phyloP scores from a whole-genome alignment of 2,888 invertebrate genomes.

The Amblyjoppa proteus region DNA sequence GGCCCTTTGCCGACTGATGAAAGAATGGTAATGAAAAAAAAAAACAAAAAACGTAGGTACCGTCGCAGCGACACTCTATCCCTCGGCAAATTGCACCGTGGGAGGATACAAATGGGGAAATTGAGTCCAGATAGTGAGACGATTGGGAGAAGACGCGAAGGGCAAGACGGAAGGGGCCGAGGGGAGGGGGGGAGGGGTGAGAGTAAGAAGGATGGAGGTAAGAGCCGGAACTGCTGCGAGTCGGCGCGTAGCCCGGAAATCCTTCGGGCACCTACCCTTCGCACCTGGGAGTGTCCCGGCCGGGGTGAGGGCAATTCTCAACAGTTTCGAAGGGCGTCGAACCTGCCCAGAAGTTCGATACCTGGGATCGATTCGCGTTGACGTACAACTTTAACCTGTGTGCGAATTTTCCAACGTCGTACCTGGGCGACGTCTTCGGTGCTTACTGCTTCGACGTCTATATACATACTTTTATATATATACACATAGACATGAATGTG shows the following conservation, averaged over 20 bases:
- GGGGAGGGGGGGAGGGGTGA: no score
- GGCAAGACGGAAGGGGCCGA: background rate
- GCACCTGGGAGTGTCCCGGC: slow-evolving; percentile 67
- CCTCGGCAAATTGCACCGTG: slow-evolving; percentile 23
- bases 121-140: slow-evolving; percentile 35
- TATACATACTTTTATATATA: background rate
- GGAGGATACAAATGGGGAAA: slow-evolving; percentile 35
- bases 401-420: slow-evolving; percentile 16
- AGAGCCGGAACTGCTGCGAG: slow-evolving; percentile 55
- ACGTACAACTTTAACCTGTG: slow-evolving; percentile 67
- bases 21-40: background rate
- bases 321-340: slow-evolving; percentile 68
- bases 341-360: slow-evolving; percentile 80
- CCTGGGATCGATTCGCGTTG: slow-evolving; percentile 81
- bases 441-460: background rate
- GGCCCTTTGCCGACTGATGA: background rate
- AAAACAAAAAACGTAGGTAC: slow-evolving; percentile 2
- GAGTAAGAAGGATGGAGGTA: slow-evolving; percentile 9
- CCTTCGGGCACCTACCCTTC: slow-evolving; percentile 65
- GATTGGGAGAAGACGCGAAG: slow-evolving; percentile 12
- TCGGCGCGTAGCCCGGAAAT: slow-evolving; percentile 68
- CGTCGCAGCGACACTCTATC: background rate
- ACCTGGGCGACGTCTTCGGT: background rate
- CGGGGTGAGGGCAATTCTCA: slow-evolving; percentile 66
- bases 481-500: background rate